Percentiles rank a stretch among this genome's conserved stretches.
Evolutionary conservation across 2,113 vertebrate genomes (phyloP).

Genomic region (Smithornis capensis): DNA sequence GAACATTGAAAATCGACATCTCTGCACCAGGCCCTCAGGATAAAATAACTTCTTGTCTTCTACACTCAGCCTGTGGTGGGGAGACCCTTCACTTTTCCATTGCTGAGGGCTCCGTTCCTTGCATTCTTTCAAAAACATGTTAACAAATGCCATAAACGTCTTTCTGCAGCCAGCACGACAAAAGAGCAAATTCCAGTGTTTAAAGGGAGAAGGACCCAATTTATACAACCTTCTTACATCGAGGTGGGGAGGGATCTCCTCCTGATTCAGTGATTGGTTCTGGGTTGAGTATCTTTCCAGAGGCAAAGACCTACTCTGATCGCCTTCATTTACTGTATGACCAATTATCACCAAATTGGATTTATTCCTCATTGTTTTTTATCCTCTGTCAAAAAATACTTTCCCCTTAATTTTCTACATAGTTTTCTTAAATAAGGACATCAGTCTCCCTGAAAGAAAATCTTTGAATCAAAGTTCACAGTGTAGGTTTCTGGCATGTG

Average conservation of each 20-base stretch:
- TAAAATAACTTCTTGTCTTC: not conserved
- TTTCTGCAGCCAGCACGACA: not conserved
- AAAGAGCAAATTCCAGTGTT: not conserved
- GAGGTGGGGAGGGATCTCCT: not conserved
- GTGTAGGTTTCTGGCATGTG: not conserved
- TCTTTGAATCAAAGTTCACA: not conserved
- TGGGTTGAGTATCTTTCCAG: not conserved
- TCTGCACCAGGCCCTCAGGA: not conserved
- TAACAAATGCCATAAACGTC: not conserved
- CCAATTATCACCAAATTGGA: not conserved
- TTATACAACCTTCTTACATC: rapidly evolving
- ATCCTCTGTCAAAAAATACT: not conserved
- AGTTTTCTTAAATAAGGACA: not conserved
- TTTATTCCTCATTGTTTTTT: constrained; percentile 10
- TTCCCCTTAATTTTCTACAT: constrained; percentile 15
- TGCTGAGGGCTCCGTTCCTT: not conserved
- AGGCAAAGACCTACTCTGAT: not conserved
- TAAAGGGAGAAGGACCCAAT: not conserved
- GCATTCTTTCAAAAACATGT: not conserved
- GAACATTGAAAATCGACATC: not conserved
- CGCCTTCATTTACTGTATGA: not conserved
- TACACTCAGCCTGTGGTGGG: not conserved
- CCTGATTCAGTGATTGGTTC: not conserved
- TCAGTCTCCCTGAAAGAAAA: constrained; percentile 10
- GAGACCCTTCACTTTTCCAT: not conserved